phyloP scores from a whole-genome alignment of 2,797 vertebrate genomes.

The Hypotaenidia okinawae region DNA sequence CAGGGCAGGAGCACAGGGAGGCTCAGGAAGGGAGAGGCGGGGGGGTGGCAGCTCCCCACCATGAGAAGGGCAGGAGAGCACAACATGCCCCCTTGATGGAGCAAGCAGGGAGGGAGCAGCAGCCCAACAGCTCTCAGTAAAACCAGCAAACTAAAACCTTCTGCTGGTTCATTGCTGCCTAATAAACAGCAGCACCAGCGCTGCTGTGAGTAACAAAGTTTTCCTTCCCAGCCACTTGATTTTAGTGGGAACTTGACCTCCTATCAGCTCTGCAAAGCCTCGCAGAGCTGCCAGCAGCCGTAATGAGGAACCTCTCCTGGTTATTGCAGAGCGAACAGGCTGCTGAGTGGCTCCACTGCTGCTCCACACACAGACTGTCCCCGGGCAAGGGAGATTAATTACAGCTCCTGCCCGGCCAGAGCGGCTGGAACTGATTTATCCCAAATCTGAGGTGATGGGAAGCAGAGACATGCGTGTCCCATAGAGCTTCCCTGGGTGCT shows the following conservation, averaged over 20 bases:
- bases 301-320: not conserved
- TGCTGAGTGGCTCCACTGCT: not conserved
- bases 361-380: not conserved
- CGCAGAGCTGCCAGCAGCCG: not conserved
- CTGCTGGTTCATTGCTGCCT: not conserved
- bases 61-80: not conserved
- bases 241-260: constrained; percentile 43
- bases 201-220: not conserved
- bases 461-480: not conserved
- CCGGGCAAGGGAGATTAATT: not conserved
- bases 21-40: not conserved
- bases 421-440: not conserved
- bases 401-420: not conserved
- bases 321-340: not conserved
- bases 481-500: fast-evolving
- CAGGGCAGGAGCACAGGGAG: not conserved
- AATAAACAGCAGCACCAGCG: not conserved
- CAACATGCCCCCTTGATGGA: not conserved
- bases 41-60: not conserved
- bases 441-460: fast-evolving
- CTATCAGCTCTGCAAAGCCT: not conserved
- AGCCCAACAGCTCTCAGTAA: not conserved
- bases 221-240: constrained; percentile 36
- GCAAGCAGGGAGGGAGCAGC: not conserved
- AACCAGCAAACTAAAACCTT: not conserved